These are phyloP conservation scores for Galerucella calmariensis DNA, from an alignment of 2,888 invertebrate species.

Conservation along the genomic window DNA sequence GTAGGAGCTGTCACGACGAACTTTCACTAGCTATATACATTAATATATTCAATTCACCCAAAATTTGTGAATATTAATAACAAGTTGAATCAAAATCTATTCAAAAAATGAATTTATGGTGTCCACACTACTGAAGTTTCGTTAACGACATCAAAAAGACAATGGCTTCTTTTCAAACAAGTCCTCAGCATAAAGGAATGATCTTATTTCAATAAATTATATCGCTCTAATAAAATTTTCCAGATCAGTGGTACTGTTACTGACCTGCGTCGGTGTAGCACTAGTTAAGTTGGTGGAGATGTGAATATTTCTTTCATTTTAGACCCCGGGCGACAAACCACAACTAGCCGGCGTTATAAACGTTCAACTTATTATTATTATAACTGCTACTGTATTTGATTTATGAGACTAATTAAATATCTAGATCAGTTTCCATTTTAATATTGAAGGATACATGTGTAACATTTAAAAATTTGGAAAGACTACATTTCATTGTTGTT, in stretches of 20 bases:
- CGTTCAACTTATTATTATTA: slow-evolving; percentile 50
- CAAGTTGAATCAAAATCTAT: no score
- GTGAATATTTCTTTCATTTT: slow-evolving; percentile 21
- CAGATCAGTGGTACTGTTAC: neutral
- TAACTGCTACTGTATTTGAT: slow-evolving; percentile 52
- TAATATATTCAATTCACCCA: neutral
- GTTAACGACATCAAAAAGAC: no score
- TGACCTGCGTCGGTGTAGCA: neutral
- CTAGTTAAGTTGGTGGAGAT: slow-evolving; percentile 6
- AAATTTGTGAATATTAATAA: no score
- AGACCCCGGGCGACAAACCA: slow-evolving; percentile 52
- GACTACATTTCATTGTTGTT: neutral
- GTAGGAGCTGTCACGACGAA: neutral
- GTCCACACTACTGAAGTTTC: no score
- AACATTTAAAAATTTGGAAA: neutral
- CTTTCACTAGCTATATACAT: no score
- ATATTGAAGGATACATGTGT: slow-evolving; percentile 1
- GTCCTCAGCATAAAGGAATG: no score
- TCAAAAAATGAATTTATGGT: no score
- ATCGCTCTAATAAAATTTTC: no score
- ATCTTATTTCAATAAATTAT: no score
- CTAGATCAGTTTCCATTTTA: slow-evolving; percentile 17
- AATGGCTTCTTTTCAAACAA: no score
- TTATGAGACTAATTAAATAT: slow-evolving; percentile 50
- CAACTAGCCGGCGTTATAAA: slow-evolving; percentile 48